Evolutionary conservation across 2,113 vertebrate genomes (phyloP), one percentile per base, ranked within the genome.

Genomic region (Tympanuchus pallidicinctus): DNA sequence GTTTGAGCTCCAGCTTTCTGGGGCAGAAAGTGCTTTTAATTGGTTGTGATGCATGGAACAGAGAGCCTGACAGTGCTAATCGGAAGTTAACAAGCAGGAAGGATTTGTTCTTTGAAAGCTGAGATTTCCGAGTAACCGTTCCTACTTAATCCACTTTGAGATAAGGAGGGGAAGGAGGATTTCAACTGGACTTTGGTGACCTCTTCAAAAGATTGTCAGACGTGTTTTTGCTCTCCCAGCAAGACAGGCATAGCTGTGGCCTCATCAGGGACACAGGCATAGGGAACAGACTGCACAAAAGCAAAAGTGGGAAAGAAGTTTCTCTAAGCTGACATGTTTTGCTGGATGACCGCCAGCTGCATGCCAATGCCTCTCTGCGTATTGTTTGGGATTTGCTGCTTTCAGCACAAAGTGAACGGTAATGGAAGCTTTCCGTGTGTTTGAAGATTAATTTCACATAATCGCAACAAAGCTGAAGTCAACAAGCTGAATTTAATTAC

Each of bases 401-500:
- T 96, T 97, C 89, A 90, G 75, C 70, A 90, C 66, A 89, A 88
- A 88, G 72, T 22, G 80, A 89, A 91, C 70, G 85, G 73, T 76
- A 88, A 13, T 15, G 52, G 93, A 94, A 89, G n/a, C 86, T 91
- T 81, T 88, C 85, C n/a, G 45, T 45, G 52, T 48, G 60, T 95
- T 96, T 93, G 76, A 94, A 97, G 95, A 97, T 96, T 97, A 92
- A 95, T 95, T 97, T 95, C 92, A 93, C 80, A 94, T 96, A 91
- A 97, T 96, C 57, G 19, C 94, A 97, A 90, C 88, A 94, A 96
- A 92, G 83, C 90, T 92, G 89, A 92, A 96, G 93, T 97, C 95
- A 97, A 97, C 94, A 97, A 96, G 93, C 90, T 94, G 87, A 93
- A 92, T 97, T 96, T 98, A 97, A 98, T 98, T 97, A 97, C 90